Evolutionary conservation across 2,113 vertebrate genomes (phyloP).

Genomic region (Ophthalmolycus amberensis): DNA sequence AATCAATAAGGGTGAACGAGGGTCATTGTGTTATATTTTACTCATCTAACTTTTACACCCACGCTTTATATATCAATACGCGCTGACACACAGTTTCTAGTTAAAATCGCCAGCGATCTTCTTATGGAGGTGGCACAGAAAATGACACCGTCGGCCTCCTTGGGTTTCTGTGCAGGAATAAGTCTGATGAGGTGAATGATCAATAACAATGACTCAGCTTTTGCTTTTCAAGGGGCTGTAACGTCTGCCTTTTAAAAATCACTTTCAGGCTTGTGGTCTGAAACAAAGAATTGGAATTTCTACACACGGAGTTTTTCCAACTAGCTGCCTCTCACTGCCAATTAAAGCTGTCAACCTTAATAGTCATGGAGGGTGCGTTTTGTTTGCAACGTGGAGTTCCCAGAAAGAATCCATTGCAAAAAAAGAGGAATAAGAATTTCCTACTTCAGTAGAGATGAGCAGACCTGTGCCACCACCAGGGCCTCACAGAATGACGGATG

Average conservation of each 20-base stretch:
- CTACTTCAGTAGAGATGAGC: background rate
- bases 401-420: background rate
- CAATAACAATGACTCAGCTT: slow-evolving; percentile 44
- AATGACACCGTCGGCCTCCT: slow-evolving; percentile 3
- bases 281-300: slow-evolving; percentile 3
- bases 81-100: background rate
- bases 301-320: background rate
- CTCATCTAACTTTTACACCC: background rate
- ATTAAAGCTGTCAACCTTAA: slow-evolving; percentile 31
- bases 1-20: background rate
- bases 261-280: slow-evolving; percentile 10
- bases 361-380: background rate
- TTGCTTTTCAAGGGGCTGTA: slow-evolving; percentile 18
- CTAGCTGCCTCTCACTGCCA: slow-evolving; percentile 16
- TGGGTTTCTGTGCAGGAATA: slow-evolving; percentile 22
- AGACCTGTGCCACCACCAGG: slow-evolving; percentile 2
- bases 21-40: background rate
- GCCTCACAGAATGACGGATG: background rate
- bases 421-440: slow-evolving; percentile 13
- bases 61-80: background rate
- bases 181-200: slow-evolving; percentile 26
- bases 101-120: background rate
- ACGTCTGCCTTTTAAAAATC: slow-evolving; percentile 29
- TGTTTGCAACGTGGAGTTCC: background rate
- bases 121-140: slow-evolving; percentile 4